Base-by-base conservation (phyloP, 2,113 vertebrate genomes). In the Myotis lucifugus region DNA sequence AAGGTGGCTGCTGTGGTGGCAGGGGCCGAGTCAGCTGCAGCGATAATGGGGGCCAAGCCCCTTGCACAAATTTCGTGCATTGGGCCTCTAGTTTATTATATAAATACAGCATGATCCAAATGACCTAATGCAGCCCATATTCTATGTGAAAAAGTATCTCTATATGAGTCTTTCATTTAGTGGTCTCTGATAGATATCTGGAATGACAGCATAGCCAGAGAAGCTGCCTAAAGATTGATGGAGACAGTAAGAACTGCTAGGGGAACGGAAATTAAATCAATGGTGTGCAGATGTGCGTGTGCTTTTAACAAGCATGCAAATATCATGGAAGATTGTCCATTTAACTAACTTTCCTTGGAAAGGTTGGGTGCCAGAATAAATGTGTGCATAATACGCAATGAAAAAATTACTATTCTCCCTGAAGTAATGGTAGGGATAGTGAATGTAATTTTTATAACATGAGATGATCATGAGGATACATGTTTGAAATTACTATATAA, bases 171-270 rank as follows among this genome's bases (percentile, higher is more conserved):
- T 97, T 96, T 96, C 76, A 95, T 95, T 96, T 95, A 95, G 66
- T 90, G 85, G 17, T 48, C 61, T 93, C 77, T 95, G 95, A 95
- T 73, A 91, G 76, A 72, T 90, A 97, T 92, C 93, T 96, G 82
- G 61, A 96, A 92, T 88, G 95, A 95, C 34, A 92, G 72, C 59
- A 74, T 74, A 92, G 64, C 50, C 34, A 95, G n/a, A 94, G 48
- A 32, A 95, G 77, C 72, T 96, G 81, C 72, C 88, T 92, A 40
- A 96, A 97, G 95, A 95, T 96, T 93, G 97, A 97, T 96, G 85
- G 77, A 86, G 78, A 96, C 74, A 70, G 83, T 56, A 69, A 94
- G 92, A 93, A 95, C n/a, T 56, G 59, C 79, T 76, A 81, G n/a
- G 11, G 84, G 34, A 96, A 95, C 0, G 56, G 96, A 97, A 97